Base-by-base conservation (phyloP, 2,797 vertebrate species). In the Gymnoscopelus microlampas region DNA sequence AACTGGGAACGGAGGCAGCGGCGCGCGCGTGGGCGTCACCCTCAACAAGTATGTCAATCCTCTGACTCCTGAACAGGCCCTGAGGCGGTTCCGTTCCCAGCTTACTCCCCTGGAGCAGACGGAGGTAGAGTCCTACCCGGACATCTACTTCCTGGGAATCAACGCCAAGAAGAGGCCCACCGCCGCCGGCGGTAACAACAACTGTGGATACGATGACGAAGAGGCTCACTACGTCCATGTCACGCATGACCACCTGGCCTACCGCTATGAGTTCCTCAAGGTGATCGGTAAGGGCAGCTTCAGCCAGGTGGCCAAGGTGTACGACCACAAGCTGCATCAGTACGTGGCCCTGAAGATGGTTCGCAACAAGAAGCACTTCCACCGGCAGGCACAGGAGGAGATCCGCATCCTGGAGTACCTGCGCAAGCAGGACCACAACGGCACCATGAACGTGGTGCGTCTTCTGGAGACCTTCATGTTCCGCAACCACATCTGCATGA, bases 401-500 rank as follows among this genome's bases (percentile, higher is more conserved):
- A 96, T 97, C 71, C 92, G 95, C 11, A 97, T 97, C 73, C 80
- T 97, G 78, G 96, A 97, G 65, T 95, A 96, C 73, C 92, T 97
- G 73, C 91, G 94, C 60, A 96, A 96, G 70, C 96, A 97, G 84
- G 96, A 97, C 85, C 96, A 95, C 85, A 95, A 96, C 85, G 94
- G 94, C 83, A 91, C 92, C 72, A 96, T 97, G 96, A 97, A 97
- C 61, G 95, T 96, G 90, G 96, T 97, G 83, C 95, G 96, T 89
- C 96, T 97, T 95, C 89, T 97, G 93, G 96, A 97, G 91, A 95
- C 95, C 75, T 97, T 97, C 87, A 96, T 95, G 78, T 97, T 97
- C 94, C 95, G 96, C 79, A 95, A 94, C 90, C 96, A 97, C 89
- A 96, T 97, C 88, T 97, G 96, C 89, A 96, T 97, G 95, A 97